Evolutionary conservation across 2,113 vertebrate species (phyloP), one percentile per base, ranked within the genome.

Genomic region (Chrysochloris asiatica): DNA sequence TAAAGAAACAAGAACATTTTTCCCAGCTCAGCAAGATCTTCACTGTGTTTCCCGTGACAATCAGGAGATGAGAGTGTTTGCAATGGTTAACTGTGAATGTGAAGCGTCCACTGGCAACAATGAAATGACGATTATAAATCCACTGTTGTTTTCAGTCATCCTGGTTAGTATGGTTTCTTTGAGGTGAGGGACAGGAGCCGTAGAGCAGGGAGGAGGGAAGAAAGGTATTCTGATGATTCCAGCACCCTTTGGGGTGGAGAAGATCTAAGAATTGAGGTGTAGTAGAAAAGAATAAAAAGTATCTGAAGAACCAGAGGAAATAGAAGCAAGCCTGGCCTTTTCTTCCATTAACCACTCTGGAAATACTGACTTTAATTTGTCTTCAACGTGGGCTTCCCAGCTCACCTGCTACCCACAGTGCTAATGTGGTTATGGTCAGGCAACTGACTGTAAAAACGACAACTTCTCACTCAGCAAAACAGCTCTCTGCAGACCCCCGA

Each of bases 401-500:
- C 67, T 93, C 88, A 87, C 94, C 88, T 48, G 63, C 88, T 84
- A 86, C 90, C 73, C 79, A 69, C 2, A 1, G 85, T 54, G 91
- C 83, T 94, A 81, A 95, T 69, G 76, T 54, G 80, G 94, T 82
- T 81, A 59, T 11, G 47, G 90, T 33, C 92, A 69, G 84, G 94
- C 56, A 81, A 72, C 41, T 0, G 4, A 69, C 80, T 47, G 43
- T 77, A 93, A 85, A 86, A 91, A 50, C 1, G 59, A 80, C 80
- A 86, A 88, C 83, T 85, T 76, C 83, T 93, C 86, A 52, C 85
- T 80, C 73, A 33, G 90, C 83, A 8, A 54, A 81, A 92, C 0
- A 8, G 83, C 83, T 93, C 88, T 95, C 95, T 38, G 93, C 45
- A 81, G 86, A 86, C 93, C 89, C 78, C 92, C 82, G 78, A 71